Evolutionary conservation across 2,113 vertebrate species (phyloP).

Genomic region (Dasyornis broadbenti): DNA sequence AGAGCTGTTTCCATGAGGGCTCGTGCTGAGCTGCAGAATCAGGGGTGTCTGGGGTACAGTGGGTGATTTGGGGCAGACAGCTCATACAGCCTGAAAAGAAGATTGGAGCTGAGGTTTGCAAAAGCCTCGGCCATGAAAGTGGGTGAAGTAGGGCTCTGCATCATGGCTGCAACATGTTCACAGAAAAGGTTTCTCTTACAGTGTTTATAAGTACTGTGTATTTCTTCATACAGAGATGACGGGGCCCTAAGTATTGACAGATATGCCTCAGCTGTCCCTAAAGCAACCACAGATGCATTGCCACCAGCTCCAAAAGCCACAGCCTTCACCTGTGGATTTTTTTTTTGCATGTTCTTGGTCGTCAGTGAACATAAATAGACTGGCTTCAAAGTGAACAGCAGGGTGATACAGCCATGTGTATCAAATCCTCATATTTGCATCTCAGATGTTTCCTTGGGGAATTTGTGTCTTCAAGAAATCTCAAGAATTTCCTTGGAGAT

Average conservation of each 20-base stretch:
- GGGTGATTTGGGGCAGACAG: background rate
- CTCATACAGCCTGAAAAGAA: background rate
- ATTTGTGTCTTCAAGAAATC: constrained; percentile 65
- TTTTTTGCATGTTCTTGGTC: background rate
- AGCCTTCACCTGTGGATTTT: background rate
- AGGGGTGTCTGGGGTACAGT: background rate
- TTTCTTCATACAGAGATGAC: background rate
- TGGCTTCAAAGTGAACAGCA: background rate
- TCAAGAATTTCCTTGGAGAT: constrained; percentile 48
- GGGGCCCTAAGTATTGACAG: background rate
- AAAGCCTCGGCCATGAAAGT: background rate
- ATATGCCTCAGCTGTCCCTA: background rate
- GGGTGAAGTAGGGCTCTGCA: background rate
- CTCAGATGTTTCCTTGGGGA: constrained; percentile 12
- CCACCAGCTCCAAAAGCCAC: constrained; percentile 10
- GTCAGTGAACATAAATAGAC: background rate
- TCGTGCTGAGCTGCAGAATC: background rate
- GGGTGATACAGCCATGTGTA: background rate
- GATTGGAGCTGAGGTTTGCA: background rate
- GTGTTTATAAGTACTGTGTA: background rate
- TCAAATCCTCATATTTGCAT: background rate
- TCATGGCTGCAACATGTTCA: background rate
- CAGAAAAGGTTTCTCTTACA: background rate
- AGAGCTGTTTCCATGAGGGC: background rate
- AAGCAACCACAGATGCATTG: background rate